Percentiles rank a stretch among this genome's conserved stretches.
phyloP scores from a whole-genome alignment of 2,888 invertebrate species.

The Hanleya hanleyi region DNA sequence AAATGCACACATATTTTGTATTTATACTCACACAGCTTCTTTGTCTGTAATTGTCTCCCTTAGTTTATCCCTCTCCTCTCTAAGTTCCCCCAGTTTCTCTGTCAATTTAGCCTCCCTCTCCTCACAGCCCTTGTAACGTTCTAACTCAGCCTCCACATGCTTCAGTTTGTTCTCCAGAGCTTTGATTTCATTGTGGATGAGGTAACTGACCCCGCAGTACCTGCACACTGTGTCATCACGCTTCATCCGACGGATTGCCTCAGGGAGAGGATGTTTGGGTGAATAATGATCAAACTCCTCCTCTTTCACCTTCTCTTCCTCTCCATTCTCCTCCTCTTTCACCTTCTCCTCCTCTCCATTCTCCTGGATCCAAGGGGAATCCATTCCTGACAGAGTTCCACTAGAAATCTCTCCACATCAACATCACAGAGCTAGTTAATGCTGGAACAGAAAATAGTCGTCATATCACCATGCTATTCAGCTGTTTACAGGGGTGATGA shows the following conservation, averaged over 20 bases:
- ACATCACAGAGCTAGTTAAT: too few species aligned
- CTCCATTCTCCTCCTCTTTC: too few species aligned
- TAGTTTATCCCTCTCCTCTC: slow-evolving; percentile 45
- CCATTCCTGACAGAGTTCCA: too few species aligned
- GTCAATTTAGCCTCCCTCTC: slow-evolving; percentile 56
- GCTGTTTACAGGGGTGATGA: too few species aligned
- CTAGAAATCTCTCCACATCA: too few species aligned
- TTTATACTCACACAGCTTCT: slow-evolving; percentile 57
- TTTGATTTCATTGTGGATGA: slow-evolving; percentile 74
- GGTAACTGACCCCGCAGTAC: slow-evolving; percentile 73
- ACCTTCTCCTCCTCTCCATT: too few species aligned
- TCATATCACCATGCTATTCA: too few species aligned
- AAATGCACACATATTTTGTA: too few species aligned
- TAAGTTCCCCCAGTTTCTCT: slow-evolving; percentile 42
- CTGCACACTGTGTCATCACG: slow-evolving; percentile 71
- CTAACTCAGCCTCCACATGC: slow-evolving; percentile 55
- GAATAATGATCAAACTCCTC: slow-evolving; percentile 36
- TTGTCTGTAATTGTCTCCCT: slow-evolving; percentile 47
- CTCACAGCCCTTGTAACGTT: slow-evolving; percentile 51
- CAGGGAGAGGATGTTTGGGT: slow-evolving; percentile 71
- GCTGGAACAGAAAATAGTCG: too few species aligned
- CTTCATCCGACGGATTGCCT: slow-evolving; percentile 68
- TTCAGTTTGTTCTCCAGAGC: slow-evolving; percentile 68
- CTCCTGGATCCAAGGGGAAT: too few species aligned
- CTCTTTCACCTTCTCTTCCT: not conserved